A percentile compares a stretch with the other conserved stretches of the same genome.
Conservation (phyloP, 2,797 vertebrate species). For the Danio tinwini region DNA sequence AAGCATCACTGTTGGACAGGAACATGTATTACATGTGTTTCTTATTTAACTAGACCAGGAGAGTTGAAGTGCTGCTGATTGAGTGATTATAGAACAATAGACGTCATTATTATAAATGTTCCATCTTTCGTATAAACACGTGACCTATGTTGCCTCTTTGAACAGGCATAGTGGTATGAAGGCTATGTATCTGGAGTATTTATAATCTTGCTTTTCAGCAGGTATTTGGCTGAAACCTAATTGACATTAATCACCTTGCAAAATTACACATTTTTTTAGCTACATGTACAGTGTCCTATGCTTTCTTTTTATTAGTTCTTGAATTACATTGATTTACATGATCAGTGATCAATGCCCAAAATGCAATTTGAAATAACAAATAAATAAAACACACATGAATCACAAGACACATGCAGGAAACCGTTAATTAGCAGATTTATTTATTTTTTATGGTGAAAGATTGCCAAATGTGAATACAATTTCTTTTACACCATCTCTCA, state of each 20-base stretch:
- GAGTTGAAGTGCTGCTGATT: slow-evolving; percentile 54
- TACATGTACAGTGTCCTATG: not conserved
- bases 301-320: not conserved
- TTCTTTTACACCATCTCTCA: too few relatives aligned
- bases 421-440: too few relatives aligned
- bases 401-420: too few relatives aligned
- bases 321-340: not conserved
- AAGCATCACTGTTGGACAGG: slow-evolving; percentile 66
- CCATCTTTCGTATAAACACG: slow-evolving; percentile 28
- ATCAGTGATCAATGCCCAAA: too few relatives aligned
- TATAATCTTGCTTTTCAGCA: slow-evolving; percentile 39
- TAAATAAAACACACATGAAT: too few relatives aligned
- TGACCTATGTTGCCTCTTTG: slow-evolving; percentile 30
- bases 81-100: slow-evolving; percentile 69
- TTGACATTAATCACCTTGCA: not conserved
- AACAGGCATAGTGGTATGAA: slow-evolving; percentile 31
- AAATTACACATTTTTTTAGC: not conserved
- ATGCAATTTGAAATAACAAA: too few relatives aligned
- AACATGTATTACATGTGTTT: slow-evolving; percentile 65
- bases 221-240: not conserved
- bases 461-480: too few relatives aligned
- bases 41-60: slow-evolving; percentile 62
- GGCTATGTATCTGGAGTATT: slow-evolving; percentile 23
- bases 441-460: too few relatives aligned
- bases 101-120: slow-evolving; percentile 64